Evolutionary conservation across 2,888 invertebrate genomes (phyloP).

Genomic region (Oligia strigilis): DNA sequence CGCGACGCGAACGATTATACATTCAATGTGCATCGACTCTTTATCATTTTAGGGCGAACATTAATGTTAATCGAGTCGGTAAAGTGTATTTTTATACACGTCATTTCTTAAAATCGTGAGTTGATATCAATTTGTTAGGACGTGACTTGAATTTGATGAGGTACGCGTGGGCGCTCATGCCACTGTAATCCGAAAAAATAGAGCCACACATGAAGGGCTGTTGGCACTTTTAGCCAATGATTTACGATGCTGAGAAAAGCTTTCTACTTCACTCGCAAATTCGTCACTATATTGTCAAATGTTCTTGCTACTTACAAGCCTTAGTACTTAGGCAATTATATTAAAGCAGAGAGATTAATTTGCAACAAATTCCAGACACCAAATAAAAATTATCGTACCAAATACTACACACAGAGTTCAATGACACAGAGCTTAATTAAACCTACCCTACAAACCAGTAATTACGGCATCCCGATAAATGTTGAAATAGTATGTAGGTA

Average conservation of each 20-base stretch:
- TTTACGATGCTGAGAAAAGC: slow-evolving; percentile 22
- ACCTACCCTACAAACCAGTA: background rate
- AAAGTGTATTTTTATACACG: slow-evolving; percentile 82
- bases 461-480: slow-evolving; percentile 22
- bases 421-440: slow-evolving; percentile 15
- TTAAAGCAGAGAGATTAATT: background rate
- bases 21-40: slow-evolving; percentile 74
- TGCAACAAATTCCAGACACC: background rate
- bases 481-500: background rate
- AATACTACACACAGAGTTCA: background rate
- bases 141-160: slow-evolving; percentile 79
- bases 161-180: slow-evolving; percentile 70
- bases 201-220: slow-evolving; percentile 33
- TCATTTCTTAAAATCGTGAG: slow-evolving; percentile 84
- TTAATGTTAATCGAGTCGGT: slow-evolving; percentile 77
- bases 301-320: background rate
- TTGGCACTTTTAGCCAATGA: slow-evolving; percentile 25
- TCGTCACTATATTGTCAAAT: background rate
- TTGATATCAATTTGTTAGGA: slow-evolving; percentile 82
- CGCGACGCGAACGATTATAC: slow-evolving; percentile 65
- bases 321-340: background rate
- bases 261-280: slow-evolving; percentile 17
- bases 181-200: slow-evolving; percentile 49
- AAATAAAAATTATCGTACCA: background rate
- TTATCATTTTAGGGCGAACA: slow-evolving; percentile 77